These are phyloP conservation scores for Tillus elongatus DNA, from an alignment of 2,888 invertebrate species.

Conservation along the genomic window DNA sequence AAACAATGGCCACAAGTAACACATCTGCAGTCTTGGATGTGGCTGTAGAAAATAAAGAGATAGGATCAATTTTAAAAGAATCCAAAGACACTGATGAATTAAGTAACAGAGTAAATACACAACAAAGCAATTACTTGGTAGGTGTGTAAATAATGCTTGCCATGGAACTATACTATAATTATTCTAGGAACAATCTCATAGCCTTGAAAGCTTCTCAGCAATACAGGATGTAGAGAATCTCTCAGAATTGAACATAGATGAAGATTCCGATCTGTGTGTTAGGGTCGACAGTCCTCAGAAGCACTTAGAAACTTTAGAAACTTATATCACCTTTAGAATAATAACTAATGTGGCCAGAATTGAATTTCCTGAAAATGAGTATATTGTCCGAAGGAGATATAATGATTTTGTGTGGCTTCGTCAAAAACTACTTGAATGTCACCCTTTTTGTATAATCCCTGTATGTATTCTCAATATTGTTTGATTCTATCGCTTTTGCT, in stretches of 20 bases:
- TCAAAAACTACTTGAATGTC: conserved; percentile 53
- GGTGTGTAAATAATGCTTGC: conserved; percentile 13
- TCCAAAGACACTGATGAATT: conserved; percentile 34
- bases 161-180: not conserved
- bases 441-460: conserved; percentile 59
- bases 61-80: conserved; percentile 33
- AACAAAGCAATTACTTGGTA: conserved; percentile 26
- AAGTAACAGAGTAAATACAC: conserved; percentile 27
- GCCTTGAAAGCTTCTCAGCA: conserved; percentile 52
- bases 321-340: conserved; percentile 60
- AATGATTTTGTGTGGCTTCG: conserved; percentile 65
- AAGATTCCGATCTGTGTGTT: conserved; percentile 52
- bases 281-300: conserved; percentile 66
- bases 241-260: conserved; percentile 47
- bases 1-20: conserved; percentile 2
- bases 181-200: conserved; percentile 48
- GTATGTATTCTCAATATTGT: conserved; percentile 41
- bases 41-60: conserved; percentile 40
- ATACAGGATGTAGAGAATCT: conserved; percentile 49
- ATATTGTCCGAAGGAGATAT: conserved; percentile 56
- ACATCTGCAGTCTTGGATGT: conserved; percentile 41
- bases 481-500: not conserved
- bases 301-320: conserved; percentile 60
- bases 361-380: conserved; percentile 55
- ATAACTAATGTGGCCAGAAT: conserved; percentile 58